These are phyloP conservation scores for Diuraphis noxia DNA, from an alignment of 1,140 invertebrate species.

Conservation along the genomic window DNA sequence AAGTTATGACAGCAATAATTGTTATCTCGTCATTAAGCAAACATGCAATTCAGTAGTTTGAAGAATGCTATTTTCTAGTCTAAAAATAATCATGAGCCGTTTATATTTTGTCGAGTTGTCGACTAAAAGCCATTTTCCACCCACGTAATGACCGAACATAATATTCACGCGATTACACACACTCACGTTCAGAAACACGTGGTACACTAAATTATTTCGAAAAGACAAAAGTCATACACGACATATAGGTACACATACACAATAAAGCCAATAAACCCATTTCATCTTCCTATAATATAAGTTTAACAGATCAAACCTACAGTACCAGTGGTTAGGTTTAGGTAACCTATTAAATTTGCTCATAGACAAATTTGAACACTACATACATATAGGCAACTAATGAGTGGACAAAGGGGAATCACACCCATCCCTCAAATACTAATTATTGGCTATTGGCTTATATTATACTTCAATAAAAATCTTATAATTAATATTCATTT, in stretches of 20 bases:
- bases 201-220: neutral
- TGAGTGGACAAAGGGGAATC: neutral
- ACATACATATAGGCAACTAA: neutral
- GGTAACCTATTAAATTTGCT: neutral
- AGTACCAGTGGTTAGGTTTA: neutral
- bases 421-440: neutral
- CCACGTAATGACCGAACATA: neutral
- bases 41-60: constrained; percentile 18
- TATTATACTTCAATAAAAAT: neutral
- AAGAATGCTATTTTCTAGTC: constrained; percentile 41
- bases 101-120: constrained; percentile 33
- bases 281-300: neutral
- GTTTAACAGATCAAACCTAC: neutral
- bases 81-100: constrained; percentile 38
- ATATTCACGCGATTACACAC: neutral
- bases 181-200: neutral
- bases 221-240: too few relatives aligned
- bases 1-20: neutral
- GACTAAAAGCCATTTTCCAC: constrained; percentile 21
- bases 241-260: neutral
- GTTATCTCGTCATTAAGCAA: constrained; percentile 22
- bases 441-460: neutral
- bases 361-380: neutral
- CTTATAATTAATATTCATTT: neutral
- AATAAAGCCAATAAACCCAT: neutral